A percentile compares a stretch with the other conserved stretches of the same genome.
Evolutionary conservation across 2,113 vertebrate species (phyloP).

Genomic region (Theristicus caerulescens): DNA sequence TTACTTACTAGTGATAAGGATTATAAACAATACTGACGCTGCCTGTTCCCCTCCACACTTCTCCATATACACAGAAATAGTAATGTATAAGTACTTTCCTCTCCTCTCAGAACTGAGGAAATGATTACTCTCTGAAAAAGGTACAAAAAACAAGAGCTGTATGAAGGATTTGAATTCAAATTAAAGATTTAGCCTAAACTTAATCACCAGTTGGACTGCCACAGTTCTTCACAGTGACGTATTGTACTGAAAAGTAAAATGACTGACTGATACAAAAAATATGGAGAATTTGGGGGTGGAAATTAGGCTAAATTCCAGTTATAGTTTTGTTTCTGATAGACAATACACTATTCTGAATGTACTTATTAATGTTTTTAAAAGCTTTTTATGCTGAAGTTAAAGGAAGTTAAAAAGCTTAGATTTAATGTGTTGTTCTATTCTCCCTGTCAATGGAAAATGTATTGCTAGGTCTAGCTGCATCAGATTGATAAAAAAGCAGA

Average conservation of each 20-base stretch:
- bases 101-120: not conserved
- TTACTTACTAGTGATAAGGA: slow-evolving; percentile 29
- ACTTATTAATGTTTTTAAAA: not conserved
- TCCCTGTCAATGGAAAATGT: not conserved
- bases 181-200: slow-evolving; percentile 32
- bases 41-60: not conserved
- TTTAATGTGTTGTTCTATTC: not conserved
- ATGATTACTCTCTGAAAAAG: slow-evolving; percentile 22
- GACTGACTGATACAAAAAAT: not conserved
- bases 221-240: not conserved
- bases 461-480: not conserved
- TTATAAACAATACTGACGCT: not conserved
- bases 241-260: not conserved
- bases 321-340: not conserved
- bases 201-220: not conserved
- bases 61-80: not conserved
- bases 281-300: not conserved
- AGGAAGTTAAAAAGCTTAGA: not conserved
- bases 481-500: not conserved
- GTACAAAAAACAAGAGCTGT: not conserved
- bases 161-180: slow-evolving; percentile 28
- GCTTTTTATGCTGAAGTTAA: not conserved
- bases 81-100: not conserved
- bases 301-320: not conserved
- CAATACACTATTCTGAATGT: not conserved